Evolutionary conservation across 2,113 vertebrate species (phyloP).

Genomic region (Hemibagrus wyckioides): DNA sequence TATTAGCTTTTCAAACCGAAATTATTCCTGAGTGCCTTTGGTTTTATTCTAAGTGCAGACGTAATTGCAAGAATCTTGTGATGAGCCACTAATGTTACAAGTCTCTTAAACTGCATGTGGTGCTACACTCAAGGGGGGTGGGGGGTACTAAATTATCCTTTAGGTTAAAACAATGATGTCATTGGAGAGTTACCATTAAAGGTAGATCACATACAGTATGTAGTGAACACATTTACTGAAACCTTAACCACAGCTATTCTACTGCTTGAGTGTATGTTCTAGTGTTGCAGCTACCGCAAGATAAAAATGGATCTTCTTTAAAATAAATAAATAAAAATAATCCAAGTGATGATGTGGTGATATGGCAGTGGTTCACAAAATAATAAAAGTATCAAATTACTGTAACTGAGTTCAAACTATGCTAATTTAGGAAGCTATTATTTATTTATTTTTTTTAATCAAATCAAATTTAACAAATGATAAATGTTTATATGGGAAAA

Average conservation of each 20-base stretch:
- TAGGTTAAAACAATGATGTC: not conserved
- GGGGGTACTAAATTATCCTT: not conserved
- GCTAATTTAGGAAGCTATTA: too few species aligned
- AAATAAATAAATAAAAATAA: not conserved
- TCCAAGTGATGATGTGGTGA: not conserved
- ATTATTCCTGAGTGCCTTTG: not conserved
- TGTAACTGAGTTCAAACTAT: too few species aligned
- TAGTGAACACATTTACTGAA: not conserved
- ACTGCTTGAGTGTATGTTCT: not conserved
- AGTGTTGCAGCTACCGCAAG: not conserved
- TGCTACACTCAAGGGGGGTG: not conserved
- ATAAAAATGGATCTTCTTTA: not conserved
- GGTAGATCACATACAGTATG: not conserved
- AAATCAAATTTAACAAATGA: too few species aligned
- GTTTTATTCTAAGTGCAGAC: not conserved
- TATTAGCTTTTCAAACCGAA: not conserved
- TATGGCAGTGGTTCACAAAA: not conserved
- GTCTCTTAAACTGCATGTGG: not conserved
- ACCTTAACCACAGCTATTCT: not conserved
- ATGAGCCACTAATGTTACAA: not conserved
- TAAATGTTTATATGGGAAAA: too few species aligned
- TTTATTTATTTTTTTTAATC: too few species aligned
- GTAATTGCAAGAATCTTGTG: not conserved
- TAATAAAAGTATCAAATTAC: too few species aligned
- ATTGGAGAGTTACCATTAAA: not conserved